Percentiles rank a stretch among this genome's conserved stretches.
Conservation (phyloP, 1,140 invertebrate species). For the Andricus grossulariae region DNA sequence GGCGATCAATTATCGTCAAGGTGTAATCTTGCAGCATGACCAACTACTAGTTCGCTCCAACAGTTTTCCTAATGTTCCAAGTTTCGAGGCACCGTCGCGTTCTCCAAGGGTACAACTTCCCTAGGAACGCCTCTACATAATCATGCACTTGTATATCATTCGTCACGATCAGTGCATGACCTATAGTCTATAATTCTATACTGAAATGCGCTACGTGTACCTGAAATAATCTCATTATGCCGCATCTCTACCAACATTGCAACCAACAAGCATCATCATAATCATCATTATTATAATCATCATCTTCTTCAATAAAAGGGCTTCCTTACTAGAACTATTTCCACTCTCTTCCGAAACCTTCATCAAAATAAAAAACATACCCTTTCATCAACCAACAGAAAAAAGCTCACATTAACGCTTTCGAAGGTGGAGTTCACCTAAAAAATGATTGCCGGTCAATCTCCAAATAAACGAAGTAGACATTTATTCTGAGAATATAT, state of each 20-base stretch:
- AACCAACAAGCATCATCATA: constrained; percentile 22
- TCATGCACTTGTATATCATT: constrained; percentile 49
- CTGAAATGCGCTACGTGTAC: constrained; percentile 56
- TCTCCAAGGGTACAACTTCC: constrained; percentile 50
- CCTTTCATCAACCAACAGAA: neutral
- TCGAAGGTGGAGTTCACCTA: too few relatives aligned
- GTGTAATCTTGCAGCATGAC: constrained; percentile 50
- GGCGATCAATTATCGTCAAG: constrained; percentile 48
- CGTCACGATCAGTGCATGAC: constrained; percentile 48
- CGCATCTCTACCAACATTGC: constrained; percentile 11
- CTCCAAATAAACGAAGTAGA: neutral
- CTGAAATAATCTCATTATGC: constrained; percentile 51
- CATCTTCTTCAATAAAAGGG: neutral
- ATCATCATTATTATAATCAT: constrained; percentile 20
- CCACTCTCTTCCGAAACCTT: neutral
- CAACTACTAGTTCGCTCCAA: constrained; percentile 35
- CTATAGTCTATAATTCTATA: constrained; percentile 39
- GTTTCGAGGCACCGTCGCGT: constrained; percentile 47
- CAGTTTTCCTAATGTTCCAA: constrained; percentile 52
- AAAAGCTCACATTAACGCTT: neutral
- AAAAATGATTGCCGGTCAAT: neutral
- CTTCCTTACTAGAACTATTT: neutral
- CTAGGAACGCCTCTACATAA: constrained; percentile 48
- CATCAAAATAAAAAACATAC: neutral
- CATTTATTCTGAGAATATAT: neutral